phyloP scores from a whole-genome alignment of 2,113 vertebrate genomes.

The Nothocercus julius region DNA sequence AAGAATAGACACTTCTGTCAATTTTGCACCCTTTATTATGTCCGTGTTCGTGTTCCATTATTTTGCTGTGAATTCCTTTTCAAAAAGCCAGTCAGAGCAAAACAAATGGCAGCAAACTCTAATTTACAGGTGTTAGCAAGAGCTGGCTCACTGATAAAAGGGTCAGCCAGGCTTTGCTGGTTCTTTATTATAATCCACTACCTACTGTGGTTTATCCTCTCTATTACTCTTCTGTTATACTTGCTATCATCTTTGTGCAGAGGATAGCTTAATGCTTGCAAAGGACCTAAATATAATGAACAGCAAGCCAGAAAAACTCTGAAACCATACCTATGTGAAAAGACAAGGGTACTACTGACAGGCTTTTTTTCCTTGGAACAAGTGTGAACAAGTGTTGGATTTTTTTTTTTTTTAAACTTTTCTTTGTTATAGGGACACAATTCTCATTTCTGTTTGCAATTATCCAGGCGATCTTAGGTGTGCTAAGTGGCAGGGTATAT shows the following conservation, averaged over 20 bases:
- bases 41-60: neutral
- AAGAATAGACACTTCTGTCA: neutral
- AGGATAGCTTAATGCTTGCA: slow-evolving; percentile 23
- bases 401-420: no score
- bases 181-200: slow-evolving; percentile 15
- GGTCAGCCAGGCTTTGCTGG: neutral
- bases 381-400: neutral
- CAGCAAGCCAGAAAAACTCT: neutral
- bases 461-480: neutral
- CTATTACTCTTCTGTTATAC: neutral
- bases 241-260: slow-evolving; percentile 14
- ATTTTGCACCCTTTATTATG: neutral
- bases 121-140: slow-evolving; percentile 9
- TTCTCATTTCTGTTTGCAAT: neutral
- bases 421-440: neutral
- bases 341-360: neutral
- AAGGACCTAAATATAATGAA: neutral
- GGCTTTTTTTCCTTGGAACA: slow-evolving; percentile 9
- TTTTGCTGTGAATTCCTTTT: neutral
- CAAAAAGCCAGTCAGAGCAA: neutral
- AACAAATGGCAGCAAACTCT: neutral
- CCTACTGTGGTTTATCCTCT: neutral
- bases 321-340: neutral
- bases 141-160: neutral
- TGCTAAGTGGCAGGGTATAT: neutral